phyloP scores from a whole-genome alignment of 2,113 vertebrate genomes.

The Callithrix jacchus region DNA sequence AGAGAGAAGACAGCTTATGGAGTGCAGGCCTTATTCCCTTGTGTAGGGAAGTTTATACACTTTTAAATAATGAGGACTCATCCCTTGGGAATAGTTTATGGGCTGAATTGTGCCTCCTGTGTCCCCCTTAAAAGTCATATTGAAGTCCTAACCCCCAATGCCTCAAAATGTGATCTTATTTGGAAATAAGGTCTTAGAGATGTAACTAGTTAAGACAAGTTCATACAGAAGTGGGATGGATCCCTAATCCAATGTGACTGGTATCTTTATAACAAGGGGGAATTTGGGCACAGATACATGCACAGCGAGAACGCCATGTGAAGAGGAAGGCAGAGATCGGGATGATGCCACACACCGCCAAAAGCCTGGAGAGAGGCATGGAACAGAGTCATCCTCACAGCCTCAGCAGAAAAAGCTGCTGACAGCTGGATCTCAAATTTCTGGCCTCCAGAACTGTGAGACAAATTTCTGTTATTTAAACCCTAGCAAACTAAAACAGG shows the following conservation, averaged over 20 bases:
- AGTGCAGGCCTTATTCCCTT: background rate
- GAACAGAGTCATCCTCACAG: background rate
- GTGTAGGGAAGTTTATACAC: background rate
- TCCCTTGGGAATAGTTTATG: background rate
- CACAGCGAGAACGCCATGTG: background rate
- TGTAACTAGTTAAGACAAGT: background rate
- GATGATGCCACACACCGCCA: background rate
- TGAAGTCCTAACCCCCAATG: background rate
- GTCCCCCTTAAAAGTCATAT: background rate
- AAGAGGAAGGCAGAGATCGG: background rate
- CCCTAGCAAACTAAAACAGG: background rate
- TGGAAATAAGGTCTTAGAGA: background rate
- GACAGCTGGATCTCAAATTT: too few species aligned
- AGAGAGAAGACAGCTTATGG: background rate
- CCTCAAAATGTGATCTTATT: background rate
- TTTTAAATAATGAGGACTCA: background rate
- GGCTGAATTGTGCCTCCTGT: background rate
- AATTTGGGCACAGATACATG: background rate
- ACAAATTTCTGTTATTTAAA: background rate
- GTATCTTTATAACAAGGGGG: background rate
- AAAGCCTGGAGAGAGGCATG: background rate
- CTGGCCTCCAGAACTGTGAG: background rate
- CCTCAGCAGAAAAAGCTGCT: background rate
- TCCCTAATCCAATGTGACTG: background rate
- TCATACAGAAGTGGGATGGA: background rate